Conservation (phyloP, 2,888 invertebrate genomes). For the Ashinkailepas kermadecensis region DNA sequence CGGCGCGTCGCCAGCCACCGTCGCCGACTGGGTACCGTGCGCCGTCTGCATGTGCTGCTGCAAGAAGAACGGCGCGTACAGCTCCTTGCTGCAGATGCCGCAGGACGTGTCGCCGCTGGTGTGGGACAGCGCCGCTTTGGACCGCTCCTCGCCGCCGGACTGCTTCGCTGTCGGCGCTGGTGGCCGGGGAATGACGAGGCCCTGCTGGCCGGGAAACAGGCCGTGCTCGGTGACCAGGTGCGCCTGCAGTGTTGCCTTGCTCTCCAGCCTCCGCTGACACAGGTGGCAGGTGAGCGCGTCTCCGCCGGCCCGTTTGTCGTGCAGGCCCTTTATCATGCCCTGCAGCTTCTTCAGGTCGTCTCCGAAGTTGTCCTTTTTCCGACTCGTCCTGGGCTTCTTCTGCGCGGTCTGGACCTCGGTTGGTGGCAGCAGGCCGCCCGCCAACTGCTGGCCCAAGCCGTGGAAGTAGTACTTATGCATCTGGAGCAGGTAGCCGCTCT, state of each 20-base stretch:
- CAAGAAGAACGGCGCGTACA: slow-evolving; percentile 55
- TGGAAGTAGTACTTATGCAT: slow-evolving; percentile 46
- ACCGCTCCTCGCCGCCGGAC: not conserved
- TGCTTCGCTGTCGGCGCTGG: not conserved
- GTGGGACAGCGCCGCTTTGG: not conserved
- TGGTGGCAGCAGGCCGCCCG: not conserved
- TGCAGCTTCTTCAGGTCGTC: slow-evolving; percentile 81
- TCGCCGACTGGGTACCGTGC: slow-evolving; percentile 49
- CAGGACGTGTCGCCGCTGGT: slow-evolving; percentile 40
- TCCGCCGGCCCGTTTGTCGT: slow-evolving; percentile 45
- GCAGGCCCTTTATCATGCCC: slow-evolving; percentile 81
- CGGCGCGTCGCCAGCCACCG: slow-evolving; percentile 3
- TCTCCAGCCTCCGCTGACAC: slow-evolving; percentile 64
- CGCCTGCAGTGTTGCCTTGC: slow-evolving; percentile 59
- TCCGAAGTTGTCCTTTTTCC: slow-evolving; percentile 49
- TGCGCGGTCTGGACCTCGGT: not conserved
- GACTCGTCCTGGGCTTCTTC: not conserved
- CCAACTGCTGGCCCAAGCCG: slow-evolving; percentile 36
- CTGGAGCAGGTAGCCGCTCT: slow-evolving; percentile 42
- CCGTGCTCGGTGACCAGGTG: slow-evolving; percentile 63
- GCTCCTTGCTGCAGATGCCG: slow-evolving; percentile 54
- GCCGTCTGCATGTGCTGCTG: slow-evolving; percentile 60
- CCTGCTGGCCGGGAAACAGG: slow-evolving; percentile 41
- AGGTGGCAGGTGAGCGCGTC: slow-evolving; percentile 49
- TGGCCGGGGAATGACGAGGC: slow-evolving; percentile 31